A percentile compares a stretch with the other conserved stretches of the same genome.
Evolutionary conservation across 2,888 invertebrate genomes (phyloP).

Genomic region (Tenthredo scrophulariae): DNA sequence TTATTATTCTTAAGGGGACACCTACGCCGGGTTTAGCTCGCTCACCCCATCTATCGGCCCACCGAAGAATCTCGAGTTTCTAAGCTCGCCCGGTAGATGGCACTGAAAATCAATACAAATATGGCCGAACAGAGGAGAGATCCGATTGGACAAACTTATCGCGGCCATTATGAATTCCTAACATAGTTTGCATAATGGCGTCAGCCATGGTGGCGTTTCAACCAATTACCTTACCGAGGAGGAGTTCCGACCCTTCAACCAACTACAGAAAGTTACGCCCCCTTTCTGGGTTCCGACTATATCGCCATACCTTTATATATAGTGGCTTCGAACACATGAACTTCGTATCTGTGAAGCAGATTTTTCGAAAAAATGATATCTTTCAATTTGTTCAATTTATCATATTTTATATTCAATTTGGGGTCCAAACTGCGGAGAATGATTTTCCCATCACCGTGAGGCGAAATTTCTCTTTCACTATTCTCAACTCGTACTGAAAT

Average conservation of each 20-base stretch:
- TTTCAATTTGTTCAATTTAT: not conserved
- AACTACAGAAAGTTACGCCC: conserved; percentile 26
- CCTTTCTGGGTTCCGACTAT: not conserved
- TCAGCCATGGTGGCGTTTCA: conserved; percentile 72
- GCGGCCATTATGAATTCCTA: conserved; percentile 80
- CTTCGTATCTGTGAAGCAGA: not conserved
- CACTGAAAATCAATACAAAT: conserved; percentile 66
- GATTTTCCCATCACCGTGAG: not conserved
- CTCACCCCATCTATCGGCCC: conserved; percentile 70
- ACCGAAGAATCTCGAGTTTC: conserved; percentile 64
- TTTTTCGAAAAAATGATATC: not conserved
- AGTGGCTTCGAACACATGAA: not conserved
- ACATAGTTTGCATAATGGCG: conserved; percentile 71
- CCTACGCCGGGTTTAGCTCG: not conserved
- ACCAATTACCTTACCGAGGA: conserved; percentile 72
- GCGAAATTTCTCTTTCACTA: not conserved
- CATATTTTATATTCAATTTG: not conserved
- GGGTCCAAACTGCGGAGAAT: too few relatives aligned
- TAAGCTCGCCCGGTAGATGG: conserved; percentile 68
- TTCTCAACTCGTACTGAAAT: not conserved
- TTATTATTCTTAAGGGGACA: conserved; percentile 2
- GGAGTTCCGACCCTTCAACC: conserved; percentile 56
- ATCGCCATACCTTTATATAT: not conserved
- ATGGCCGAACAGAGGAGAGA: conserved; percentile 70
- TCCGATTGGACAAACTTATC: conserved; percentile 77